These are phyloP conservation scores for Tangara arthus DNA, from an alignment of 2,797 vertebrate species.

Conservation along the genomic window DNA sequence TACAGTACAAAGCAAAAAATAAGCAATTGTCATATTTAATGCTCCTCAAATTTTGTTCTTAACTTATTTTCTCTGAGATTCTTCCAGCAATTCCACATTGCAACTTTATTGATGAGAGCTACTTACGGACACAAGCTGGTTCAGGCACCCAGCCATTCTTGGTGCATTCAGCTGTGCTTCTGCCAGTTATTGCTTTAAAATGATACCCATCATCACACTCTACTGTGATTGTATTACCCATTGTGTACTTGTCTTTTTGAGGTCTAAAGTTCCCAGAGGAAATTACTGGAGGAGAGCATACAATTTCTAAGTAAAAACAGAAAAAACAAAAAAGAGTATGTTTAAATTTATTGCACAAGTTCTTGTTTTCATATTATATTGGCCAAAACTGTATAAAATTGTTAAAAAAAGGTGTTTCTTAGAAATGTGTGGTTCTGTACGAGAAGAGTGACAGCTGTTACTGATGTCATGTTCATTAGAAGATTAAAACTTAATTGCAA, in stretches of 20 bases:
- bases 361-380: neutral
- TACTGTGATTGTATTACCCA: neutral
- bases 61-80: neutral
- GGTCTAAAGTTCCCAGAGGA: conserved; percentile 11
- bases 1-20: neutral
- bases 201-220: neutral
- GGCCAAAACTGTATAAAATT: neutral
- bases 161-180: conserved; percentile 23
- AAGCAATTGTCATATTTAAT: neutral
- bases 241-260: neutral
- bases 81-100: neutral
- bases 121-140: conserved; percentile 69
- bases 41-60: neutral
- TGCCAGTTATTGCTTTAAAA: neutral
- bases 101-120: neutral
- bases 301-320: conserved; percentile 45
- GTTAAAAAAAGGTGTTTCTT: neutral
- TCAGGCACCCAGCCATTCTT: conserved; percentile 52
- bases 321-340: neutral
- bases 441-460: neutral
- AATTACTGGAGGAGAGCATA: conserved; percentile 55
- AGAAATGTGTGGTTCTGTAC: neutral
- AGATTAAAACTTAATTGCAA: neutral
- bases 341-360: neutral
- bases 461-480: neutral